Conservation (phyloP, 2,888 invertebrate genomes). For the Brenthis ino region DNA sequence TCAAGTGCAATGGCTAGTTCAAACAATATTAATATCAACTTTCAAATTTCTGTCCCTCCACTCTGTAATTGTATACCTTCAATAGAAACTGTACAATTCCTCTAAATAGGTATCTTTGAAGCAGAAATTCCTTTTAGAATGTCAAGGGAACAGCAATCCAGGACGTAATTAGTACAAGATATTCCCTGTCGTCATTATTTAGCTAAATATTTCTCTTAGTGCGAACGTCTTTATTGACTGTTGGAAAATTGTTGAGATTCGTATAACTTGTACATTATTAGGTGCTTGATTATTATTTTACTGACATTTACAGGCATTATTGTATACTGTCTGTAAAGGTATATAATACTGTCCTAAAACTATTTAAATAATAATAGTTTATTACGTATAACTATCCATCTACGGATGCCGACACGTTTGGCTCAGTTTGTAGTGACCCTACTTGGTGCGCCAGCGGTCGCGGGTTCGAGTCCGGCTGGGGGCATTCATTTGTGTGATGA, state of each 20-base stretch:
- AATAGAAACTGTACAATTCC: slow-evolving; percentile 15
- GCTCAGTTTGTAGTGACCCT: too few relatives aligned
- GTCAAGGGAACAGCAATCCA: slow-evolving; percentile 19
- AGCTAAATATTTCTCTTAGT: slow-evolving; percentile 26
- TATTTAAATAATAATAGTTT: too few relatives aligned
- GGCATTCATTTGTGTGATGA: too few relatives aligned
- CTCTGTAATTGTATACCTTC: slow-evolving; percentile 12
- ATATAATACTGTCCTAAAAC: too few relatives aligned
- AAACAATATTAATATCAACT: slow-evolving; percentile 9
- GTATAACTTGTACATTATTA: slow-evolving; percentile 5
- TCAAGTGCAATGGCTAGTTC: neutral
- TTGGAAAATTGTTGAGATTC: slow-evolving; percentile 9
- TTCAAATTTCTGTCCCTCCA: neutral
- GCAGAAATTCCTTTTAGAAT: slow-evolving; percentile 27
- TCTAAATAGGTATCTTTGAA: slow-evolving; percentile 10
- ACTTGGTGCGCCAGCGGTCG: too few relatives aligned
- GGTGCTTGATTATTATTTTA: neutral
- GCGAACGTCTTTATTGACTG: slow-evolving; percentile 9
- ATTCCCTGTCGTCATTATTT: slow-evolving; percentile 49
- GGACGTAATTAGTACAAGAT: slow-evolving; percentile 48
- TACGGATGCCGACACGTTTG: too few relatives aligned
- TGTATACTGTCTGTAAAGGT: too few relatives aligned
- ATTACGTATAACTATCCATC: too few relatives aligned
- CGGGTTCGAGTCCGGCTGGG: too few relatives aligned
- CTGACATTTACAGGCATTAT: neutral